Base-by-base conservation (phyloP, 53 echinoderm and acorn worm genomes). In the Patiria pectinifera region DNA sequence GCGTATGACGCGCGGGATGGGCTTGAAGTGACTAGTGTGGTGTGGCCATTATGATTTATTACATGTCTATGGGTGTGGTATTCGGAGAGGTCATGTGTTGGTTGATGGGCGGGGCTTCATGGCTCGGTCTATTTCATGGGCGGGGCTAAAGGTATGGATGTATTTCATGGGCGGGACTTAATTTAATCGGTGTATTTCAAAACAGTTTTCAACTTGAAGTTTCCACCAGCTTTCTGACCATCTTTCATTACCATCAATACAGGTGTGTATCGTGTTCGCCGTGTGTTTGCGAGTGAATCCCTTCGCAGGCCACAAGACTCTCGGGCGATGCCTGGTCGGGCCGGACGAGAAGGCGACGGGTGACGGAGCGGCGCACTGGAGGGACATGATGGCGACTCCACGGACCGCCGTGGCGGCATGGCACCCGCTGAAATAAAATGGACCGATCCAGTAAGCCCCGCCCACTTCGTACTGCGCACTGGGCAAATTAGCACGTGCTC, bases 361-460 rank as follows among this genome's bases (percentile, higher is more conserved):
- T 21, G 96, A 97, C 61, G 97, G 95, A 14, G 66, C 94, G 25
- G 95, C 97, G 3, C 99, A 99, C 82, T 99, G 99, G 99, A 92
- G 95, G 44, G 97, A 97, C 15, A 99, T 99, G 99, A 91, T 97
- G 53, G 93, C 85, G 35, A 69, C 95, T 6, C 99, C 99, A 19
- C 90, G 97, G 24, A 95, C 84, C 69, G 96, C 96, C 16, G 97
- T 99, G 18, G 91, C 95, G 1, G 92, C 92, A 6, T 99, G 99
- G 99, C 99, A 99, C 62, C 80, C 92, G 3, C 82, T 91, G 22
- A 86, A 85, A 70, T 94, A 70, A 81, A 16, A 60, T 6, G 85
- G 12, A 6, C 46, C 53, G 0, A 46, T 22, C 24, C 24, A 61
- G 11, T 4, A 21, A 60, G 43, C 15, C 25, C 61, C 59, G 5